These are phyloP conservation scores for Neodiprion pinetum DNA, from an alignment of 1,140 invertebrate genomes.

Conservation along the genomic window DNA sequence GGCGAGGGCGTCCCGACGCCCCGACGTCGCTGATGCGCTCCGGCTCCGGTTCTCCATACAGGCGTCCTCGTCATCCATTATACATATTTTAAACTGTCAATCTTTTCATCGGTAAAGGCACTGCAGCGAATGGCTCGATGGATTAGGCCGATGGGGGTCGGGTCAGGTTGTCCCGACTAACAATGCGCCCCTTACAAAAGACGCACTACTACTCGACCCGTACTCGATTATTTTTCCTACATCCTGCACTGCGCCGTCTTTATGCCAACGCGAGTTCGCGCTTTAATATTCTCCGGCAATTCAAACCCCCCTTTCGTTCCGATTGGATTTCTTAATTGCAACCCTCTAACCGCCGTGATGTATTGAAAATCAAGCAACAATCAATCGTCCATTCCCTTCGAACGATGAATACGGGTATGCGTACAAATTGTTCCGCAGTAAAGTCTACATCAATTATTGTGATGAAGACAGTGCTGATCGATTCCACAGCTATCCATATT, in stretches of 20 bases:
- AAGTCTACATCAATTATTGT: too few relatives aligned
- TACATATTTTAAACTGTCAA: constrained; percentile 65
- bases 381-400: too few relatives aligned
- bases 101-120: constrained; percentile 45
- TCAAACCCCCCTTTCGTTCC: neutral
- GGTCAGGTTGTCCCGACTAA: constrained; percentile 44
- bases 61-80: constrained; percentile 48
- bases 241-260: neutral
- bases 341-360: neutral
- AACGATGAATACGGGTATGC: too few relatives aligned
- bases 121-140: constrained; percentile 41
- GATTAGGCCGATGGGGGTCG: constrained; percentile 54
- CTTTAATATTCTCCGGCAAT: neutral
- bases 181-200: constrained; percentile 3
- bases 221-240: constrained; percentile 1
- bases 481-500: too few relatives aligned
- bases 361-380: too few relatives aligned
- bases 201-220: neutral
- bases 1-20: constrained; percentile 5
- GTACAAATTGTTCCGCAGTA: too few relatives aligned
- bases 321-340: constrained; percentile 7
- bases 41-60: constrained; percentile 26
- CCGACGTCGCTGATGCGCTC: constrained; percentile 12
- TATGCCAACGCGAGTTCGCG: neutral
- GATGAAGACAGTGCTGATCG: too few relatives aligned